These are phyloP conservation scores for Oryctolagus cuniculus DNA, from an alignment of 2,113 vertebrate species.

Conservation along the genomic window DNA sequence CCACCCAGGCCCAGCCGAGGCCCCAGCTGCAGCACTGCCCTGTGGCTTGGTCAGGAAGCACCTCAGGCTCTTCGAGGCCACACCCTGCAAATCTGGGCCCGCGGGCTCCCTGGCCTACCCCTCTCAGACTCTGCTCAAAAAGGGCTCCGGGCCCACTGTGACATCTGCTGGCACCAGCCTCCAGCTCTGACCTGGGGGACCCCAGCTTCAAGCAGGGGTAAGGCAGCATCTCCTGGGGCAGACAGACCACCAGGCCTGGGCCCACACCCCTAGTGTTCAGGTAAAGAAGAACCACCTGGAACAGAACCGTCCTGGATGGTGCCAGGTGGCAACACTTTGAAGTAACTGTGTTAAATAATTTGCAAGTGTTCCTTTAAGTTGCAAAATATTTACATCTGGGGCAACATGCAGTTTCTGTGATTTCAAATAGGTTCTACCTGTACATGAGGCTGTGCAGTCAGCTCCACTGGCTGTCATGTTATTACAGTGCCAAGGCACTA, in stretches of 20 bases:
- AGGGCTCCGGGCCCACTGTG: not conserved
- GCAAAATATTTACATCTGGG: constrained; percentile 51
- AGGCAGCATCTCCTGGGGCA: not conserved
- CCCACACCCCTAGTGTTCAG: not conserved
- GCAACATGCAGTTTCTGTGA: constrained; percentile 4
- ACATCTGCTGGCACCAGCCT: not conserved
- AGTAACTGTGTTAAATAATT: constrained; percentile 28
- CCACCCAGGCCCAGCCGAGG: not conserved
- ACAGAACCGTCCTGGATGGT: not conserved
- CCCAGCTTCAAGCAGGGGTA: not conserved
- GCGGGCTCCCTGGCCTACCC: not conserved
- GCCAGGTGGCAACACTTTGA: not conserved
- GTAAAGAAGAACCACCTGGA: constrained; percentile 37
- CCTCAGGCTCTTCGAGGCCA: not conserved
- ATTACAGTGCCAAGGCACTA: not conserved
- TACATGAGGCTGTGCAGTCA: not conserved
- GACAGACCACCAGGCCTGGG: not conserved
- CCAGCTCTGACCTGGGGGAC: not conserved
- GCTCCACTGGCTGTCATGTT: not conserved
- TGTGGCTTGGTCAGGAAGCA: not conserved
- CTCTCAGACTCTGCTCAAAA: not conserved
- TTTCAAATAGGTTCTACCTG: not conserved
- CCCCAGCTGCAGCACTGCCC: not conserved
- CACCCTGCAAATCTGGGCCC: not conserved
- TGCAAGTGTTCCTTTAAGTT: not conserved